Percentiles rank a stretch among this genome's conserved stretches.
Conservation (phyloP, 1,140 invertebrate genomes). For the Lepidurus couesii region DNA sequence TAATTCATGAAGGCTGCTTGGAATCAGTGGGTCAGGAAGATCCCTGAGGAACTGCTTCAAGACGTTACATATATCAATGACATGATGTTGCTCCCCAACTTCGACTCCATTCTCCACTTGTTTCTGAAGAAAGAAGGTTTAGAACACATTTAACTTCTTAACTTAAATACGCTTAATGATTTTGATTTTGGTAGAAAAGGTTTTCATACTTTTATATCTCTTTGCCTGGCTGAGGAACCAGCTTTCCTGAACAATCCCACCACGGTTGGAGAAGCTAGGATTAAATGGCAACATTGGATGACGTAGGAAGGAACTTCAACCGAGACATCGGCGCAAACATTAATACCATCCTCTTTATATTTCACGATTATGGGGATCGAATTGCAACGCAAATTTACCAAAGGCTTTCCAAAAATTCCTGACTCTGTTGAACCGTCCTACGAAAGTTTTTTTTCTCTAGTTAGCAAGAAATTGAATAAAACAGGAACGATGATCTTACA, state of each 20-base stretch:
- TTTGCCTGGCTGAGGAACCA: conserved; percentile 69
- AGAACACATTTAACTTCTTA: too few relatives aligned
- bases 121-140: not conserved
- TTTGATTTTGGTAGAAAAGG: not conserved
- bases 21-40: conserved; percentile 74
- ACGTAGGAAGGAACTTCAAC: conserved; percentile 70
- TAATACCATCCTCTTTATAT: conserved; percentile 31
- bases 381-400: not conserved
- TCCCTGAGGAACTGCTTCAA: conserved; percentile 75
- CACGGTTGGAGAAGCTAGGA: conserved; percentile 58
- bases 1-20: conserved; percentile 61
- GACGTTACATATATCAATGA: conserved; percentile 73
- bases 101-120: conserved; percentile 58
- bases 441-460: not conserved
- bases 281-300: conserved; percentile 60
- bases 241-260: conserved; percentile 81
- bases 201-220: conserved; percentile 62
- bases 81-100: conserved; percentile 59
- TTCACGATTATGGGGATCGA: conserved; percentile 27
- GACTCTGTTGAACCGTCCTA: not conserved
- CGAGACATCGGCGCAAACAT: conserved; percentile 41
- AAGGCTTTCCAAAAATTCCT: conserved; percentile 30
- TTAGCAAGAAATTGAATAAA: not conserved
- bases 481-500: not conserved
- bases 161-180: too few relatives aligned